Evolutionary conservation across 1,140 invertebrate species (phyloP).

Genomic region (Vanessa tameamea): DNA sequence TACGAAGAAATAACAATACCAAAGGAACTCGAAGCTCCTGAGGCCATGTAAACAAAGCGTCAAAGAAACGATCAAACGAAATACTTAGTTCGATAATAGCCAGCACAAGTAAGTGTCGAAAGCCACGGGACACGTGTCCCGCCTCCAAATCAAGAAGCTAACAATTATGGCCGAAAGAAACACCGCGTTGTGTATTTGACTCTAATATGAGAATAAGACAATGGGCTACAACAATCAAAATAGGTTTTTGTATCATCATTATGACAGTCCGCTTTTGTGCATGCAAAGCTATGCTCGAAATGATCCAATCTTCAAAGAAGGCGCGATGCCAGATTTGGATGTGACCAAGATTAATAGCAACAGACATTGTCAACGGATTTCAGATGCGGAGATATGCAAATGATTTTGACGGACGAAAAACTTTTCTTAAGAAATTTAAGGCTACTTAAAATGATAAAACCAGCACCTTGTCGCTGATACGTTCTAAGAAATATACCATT

Average conservation of each 20-base stretch:
- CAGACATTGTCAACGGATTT: not conserved
- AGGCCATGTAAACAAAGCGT: slow-evolving; percentile 22
- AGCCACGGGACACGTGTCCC: slow-evolving; percentile 36
- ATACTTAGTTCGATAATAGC: slow-evolving; percentile 31
- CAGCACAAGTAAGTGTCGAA: slow-evolving; percentile 28
- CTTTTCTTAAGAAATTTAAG: not conserved
- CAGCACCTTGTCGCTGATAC: too few species aligned
- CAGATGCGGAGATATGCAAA: slow-evolving; percentile 21
- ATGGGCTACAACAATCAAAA: slow-evolving; percentile 22
- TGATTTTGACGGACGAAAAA: slow-evolving; percentile 1
- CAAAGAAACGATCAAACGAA: slow-evolving; percentile 34
- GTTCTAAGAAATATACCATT: too few species aligned
- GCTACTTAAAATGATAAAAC: too few species aligned
- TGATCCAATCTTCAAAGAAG: slow-evolving; percentile 16
- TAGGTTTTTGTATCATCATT: slow-evolving; percentile 20
- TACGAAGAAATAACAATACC: not conserved
- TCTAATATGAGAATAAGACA: slow-evolving; percentile 22
- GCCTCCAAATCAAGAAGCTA: slow-evolving; percentile 29
- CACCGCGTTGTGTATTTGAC: slow-evolving; percentile 9
- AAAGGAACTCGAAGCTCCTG: slow-evolving; percentile 12
- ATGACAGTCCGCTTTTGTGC: slow-evolving; percentile 23
- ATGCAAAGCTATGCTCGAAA: slow-evolving; percentile 33
- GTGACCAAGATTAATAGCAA: slow-evolving; percentile 23
- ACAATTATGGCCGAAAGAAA: slow-evolving; percentile 30
- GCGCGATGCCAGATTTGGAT: slow-evolving; percentile 26